These are phyloP conservation scores for Drosophila leontia DNA, from an alignment of 1,140 invertebrate species.

Conservation along the genomic window DNA sequence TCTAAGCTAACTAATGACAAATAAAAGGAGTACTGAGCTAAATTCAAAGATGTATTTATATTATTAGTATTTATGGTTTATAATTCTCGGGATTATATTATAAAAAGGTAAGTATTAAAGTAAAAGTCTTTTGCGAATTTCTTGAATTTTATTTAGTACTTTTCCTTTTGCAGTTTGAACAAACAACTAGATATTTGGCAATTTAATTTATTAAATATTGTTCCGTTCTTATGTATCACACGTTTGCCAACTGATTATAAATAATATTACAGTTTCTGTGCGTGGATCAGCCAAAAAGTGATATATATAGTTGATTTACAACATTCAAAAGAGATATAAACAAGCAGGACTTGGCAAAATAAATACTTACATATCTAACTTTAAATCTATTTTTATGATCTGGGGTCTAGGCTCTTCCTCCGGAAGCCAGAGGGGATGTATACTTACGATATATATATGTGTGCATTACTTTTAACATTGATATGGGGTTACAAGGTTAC, in stretches of 20 bases:
- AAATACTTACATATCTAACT: constrained; percentile 26
- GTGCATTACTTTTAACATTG: constrained; percentile 52
- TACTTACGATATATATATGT: constrained; percentile 8
- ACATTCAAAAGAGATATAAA: not conserved
- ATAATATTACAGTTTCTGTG: constrained; percentile 1
- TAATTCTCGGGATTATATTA: too few species aligned
- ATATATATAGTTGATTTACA: not conserved
- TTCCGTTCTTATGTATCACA: constrained; percentile 21
- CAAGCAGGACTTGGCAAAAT: not conserved
- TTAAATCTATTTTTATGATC: not conserved
- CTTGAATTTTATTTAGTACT: constrained; percentile 16
- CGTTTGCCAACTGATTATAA: constrained; percentile 11
- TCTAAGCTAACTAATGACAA: constrained; percentile 16
- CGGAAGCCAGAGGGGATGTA: too few species aligned
- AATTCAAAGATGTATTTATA: not conserved
- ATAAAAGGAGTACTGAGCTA: constrained; percentile 24
- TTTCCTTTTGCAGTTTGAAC: constrained; percentile 1
- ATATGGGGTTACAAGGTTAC: constrained; percentile 30
- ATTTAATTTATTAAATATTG: constrained; percentile 10
- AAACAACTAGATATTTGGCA: constrained; percentile 21
- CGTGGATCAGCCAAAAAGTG: not conserved
- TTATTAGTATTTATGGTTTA: not conserved
- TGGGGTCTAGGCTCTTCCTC: too few species aligned
- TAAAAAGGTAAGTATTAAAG: not conserved
- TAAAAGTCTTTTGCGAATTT: not conserved